A percentile compares a stretch with the other conserved stretches of the same genome.
Conservation (phyloP, 2,888 invertebrate genomes). For the Sminthurides aquaticus region DNA sequence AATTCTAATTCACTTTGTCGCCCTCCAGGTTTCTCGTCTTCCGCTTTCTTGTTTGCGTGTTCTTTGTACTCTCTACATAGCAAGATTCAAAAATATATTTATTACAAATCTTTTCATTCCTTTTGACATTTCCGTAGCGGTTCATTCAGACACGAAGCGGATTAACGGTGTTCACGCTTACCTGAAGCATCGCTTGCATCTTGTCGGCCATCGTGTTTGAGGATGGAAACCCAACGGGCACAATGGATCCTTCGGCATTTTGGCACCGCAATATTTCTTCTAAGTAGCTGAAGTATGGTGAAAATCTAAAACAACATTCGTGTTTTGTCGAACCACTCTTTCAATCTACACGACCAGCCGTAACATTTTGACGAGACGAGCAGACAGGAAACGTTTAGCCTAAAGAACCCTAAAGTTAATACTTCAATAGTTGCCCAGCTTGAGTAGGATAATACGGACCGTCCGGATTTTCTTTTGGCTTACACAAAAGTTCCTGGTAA, state of each 20-base stretch:
- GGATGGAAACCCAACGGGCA: constrained; percentile 91
- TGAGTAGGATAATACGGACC: no score
- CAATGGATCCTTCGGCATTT: constrained; percentile 59
- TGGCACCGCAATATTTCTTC: background rate
- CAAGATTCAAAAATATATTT: background rate
- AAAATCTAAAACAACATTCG: no score
- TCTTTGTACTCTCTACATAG: constrained; percentile 73
- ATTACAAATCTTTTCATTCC: no score
- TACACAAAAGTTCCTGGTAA: no score
- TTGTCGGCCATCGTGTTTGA: constrained; percentile 86
- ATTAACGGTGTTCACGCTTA: constrained; percentile 46
- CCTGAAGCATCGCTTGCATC: constrained; percentile 87
- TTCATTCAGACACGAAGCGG: background rate
- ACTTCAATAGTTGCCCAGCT: no score
- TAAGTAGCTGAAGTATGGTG: background rate
- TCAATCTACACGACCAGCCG: no score
- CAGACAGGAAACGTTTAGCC: no score
- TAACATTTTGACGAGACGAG: no score
- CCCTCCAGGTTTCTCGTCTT: constrained; percentile 49
- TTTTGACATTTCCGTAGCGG: background rate
- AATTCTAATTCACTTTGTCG: constrained; percentile 52
- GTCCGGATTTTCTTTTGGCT: no score
- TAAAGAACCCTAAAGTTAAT: no score
- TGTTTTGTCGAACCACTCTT: no score
- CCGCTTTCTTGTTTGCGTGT: constrained; percentile 64